A percentile compares a stretch with the other conserved stretches of the same genome.
Conservation (phyloP, 2,797 vertebrate species). For the Discoglossus pictus region DNA sequence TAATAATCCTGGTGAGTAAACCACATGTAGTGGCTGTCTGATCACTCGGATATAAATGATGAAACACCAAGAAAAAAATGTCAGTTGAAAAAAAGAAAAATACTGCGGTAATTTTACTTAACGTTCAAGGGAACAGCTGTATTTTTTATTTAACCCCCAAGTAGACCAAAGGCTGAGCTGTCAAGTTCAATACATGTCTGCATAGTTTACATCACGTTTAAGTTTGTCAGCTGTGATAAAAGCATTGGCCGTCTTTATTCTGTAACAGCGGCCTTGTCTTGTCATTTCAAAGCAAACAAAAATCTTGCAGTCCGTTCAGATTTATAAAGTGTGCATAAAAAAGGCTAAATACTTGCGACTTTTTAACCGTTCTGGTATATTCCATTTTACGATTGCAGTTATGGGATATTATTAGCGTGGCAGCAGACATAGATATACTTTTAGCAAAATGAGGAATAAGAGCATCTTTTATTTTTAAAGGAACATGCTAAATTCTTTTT, state of each 20-base stretch:
- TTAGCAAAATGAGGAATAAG: too few species aligned
- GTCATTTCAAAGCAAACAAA: conserved; percentile 31
- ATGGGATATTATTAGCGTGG: conserved; percentile 47
- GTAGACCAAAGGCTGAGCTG: conserved; percentile 52
- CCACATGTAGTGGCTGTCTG: conserved; percentile 87
- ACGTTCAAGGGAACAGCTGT: conserved; percentile 74
- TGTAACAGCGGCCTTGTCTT: conserved; percentile 26
- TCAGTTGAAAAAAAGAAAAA: conserved; percentile 83
- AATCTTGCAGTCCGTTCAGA: conserved; percentile 43
- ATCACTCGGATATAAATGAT: conserved; percentile 88
- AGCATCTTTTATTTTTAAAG: too few species aligned
- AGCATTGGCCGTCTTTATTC: conserved; percentile 38
- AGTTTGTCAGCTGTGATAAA: conserved; percentile 39
- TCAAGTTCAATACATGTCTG: conserved; percentile 6
- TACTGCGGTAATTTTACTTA: conserved; percentile 88
- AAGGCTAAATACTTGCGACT: conserved; percentile 47
- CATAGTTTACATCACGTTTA: conserved; percentile 24
- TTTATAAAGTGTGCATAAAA: conserved; percentile 31
- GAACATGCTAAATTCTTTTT: too few species aligned
- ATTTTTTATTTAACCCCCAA: conserved; percentile 65
- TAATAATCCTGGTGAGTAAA: conserved; percentile 89
- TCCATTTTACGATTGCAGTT: conserved; percentile 39
- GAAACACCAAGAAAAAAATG: conserved; percentile 87
- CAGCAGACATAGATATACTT: conserved; percentile 28
- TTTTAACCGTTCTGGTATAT: conserved; percentile 50